Evolutionary conservation across 30 jellyfish, hydroid and myxozoan genomes (phyloP), one percentile per base, ranked within the genome.

Genomic region (Catostylus mosaicus): DNA sequence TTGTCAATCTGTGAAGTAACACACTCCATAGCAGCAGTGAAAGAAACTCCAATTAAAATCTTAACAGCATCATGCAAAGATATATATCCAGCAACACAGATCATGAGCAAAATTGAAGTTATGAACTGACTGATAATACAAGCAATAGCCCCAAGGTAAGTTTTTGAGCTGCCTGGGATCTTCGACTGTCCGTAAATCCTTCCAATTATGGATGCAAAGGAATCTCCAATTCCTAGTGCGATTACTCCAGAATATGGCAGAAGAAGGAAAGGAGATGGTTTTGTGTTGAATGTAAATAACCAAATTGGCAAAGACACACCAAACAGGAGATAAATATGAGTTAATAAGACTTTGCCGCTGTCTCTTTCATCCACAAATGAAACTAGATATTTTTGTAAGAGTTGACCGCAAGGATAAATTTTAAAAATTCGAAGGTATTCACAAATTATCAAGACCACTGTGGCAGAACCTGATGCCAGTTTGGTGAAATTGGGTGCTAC

Each of bases 121-220:
- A 72, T 1, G 14, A 88, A 52, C 74, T 80, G 95, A 24, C 95
- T 45, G 24, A 34, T 14, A 1, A 73, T 9, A 46, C 96, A 88
- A 20, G 86, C 90, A 22, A 78, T 0, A n/a, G 92, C 37, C 1
- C 99, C 99, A 20, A 61, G 27, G 50, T 54, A 26, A 5, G 99
- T 87, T 78, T 94, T 94, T 20, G 86, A 75, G 52, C 88, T 82
- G n/a, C 94, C 96, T 4, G 89, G 90, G 67, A 95, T 70, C 29
- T 60, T 69, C 12, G 10, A 3, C 37, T 54, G 70, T 6, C 97
- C 99, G 72, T 62, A 88, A 9, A 48, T n/a, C 47, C 37, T 88
- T 8, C 99, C 99, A 94, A 84, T 30, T 0, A 94, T 63, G 35
- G 99, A 94, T 16, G 99, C 99, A 87, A 73, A 83, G 34, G 99